phyloP scores from a whole-genome alignment of 64 coral and sea anemone genomes.

The Exaiptasia diaphana region DNA sequence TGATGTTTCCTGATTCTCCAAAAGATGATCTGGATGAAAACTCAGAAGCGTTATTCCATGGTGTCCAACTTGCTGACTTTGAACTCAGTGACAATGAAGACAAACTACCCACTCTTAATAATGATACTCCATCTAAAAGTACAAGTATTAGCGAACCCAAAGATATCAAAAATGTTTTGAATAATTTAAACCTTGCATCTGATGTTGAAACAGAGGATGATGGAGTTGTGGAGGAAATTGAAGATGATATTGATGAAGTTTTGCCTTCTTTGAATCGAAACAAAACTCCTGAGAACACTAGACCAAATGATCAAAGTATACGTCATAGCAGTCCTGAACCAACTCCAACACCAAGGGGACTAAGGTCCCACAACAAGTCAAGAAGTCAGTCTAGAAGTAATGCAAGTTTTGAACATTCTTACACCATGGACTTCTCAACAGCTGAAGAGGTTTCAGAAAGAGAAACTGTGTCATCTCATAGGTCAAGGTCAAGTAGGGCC shows the following conservation, averaged over 20 bases:
- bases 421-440: conserved; percentile 51
- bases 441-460: conserved; percentile 43
- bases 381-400: conserved; percentile 8
- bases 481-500: conserved; percentile 22
- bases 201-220: conserved; percentile 84
- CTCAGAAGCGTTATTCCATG: conserved; percentile 74
- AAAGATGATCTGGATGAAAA: conserved; percentile 49
- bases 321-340: neutral
- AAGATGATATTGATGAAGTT: conserved; percentile 53
- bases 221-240: conserved; percentile 84
- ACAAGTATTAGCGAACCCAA: conserved; percentile 11
- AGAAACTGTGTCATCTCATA: conserved; percentile 35
- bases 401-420: conserved; percentile 13
- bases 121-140: conserved; percentile 20
- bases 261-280: neutral
- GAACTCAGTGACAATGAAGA: conserved; percentile 48
- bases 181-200: conserved; percentile 36
- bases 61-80: conserved; percentile 83
- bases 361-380: conserved; percentile 8
- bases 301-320: neutral
- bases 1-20: conserved; percentile 54
- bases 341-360: conserved; percentile 12
- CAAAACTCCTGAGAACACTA: too few species aligned
- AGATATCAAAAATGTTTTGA: conserved; percentile 17
- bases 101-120: conserved; percentile 57